phyloP scores from a whole-genome alignment of 2,113 vertebrate genomes.

The Eonycteris spelaea region DNA sequence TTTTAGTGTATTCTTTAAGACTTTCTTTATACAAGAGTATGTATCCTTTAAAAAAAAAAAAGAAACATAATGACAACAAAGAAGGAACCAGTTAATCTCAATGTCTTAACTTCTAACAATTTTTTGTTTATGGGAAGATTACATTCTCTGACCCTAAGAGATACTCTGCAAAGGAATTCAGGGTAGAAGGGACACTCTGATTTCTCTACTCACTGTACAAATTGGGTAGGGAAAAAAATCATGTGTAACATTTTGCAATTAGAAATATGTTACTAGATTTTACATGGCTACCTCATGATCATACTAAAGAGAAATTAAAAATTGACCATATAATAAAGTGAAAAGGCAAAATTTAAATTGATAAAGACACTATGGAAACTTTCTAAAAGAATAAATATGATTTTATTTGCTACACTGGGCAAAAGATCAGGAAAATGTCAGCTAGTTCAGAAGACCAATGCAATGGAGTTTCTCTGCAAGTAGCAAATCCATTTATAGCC shows the following conservation, averaged over 20 bases:
- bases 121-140: not conserved
- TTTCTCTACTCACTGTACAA: not conserved
- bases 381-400: not conserved
- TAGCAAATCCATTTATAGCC: not conserved
- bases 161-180: not conserved
- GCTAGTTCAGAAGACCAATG: not conserved
- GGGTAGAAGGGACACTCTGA: not conserved
- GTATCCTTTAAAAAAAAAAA: too few relatives aligned
- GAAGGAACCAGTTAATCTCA: not conserved
- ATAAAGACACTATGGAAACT: not conserved
- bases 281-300: not conserved
- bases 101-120: not conserved
- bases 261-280: not conserved
- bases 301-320: slow-evolving; percentile 13
- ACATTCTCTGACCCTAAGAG: not conserved
- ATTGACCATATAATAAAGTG: not conserved
- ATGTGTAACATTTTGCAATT: not conserved
- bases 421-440: not conserved
- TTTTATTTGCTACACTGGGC: not conserved
- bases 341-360: slow-evolving; percentile 35
- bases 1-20: not conserved
- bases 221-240: not conserved
- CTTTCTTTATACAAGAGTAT: not conserved
- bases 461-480: not conserved
- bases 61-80: not conserved